A percentile compares a stretch with the other conserved stretches of the same genome.
These are phyloP conservation scores for Fulmarus glacialis DNA, from an alignment of 2,113 vertebrate genomes.

Conservation along the genomic window DNA sequence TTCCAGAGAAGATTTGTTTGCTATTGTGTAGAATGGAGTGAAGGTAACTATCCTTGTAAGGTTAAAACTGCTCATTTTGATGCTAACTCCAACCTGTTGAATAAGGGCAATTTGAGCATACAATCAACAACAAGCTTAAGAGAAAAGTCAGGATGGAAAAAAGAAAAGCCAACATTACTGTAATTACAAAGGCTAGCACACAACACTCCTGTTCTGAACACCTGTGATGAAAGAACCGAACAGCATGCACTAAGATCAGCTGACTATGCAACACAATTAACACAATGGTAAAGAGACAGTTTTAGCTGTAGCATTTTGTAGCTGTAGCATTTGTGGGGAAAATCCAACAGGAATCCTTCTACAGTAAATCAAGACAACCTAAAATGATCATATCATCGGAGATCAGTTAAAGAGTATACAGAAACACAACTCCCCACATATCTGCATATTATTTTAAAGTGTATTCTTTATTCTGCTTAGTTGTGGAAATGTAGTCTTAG, in stretches of 20 bases:
- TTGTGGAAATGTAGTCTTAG: not conserved
- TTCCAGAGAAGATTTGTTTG: constrained; percentile 90
- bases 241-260: not conserved
- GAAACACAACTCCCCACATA: not conserved
- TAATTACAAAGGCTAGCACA: not conserved
- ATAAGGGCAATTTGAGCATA: not conserved
- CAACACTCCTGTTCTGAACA: not conserved
- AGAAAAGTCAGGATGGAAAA: not conserved
- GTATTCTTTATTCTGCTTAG: not conserved
- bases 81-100: constrained; percentile 90
- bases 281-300: not conserved
- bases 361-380: not conserved
- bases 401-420: not conserved
- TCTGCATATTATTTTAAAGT: not conserved
- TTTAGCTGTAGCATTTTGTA: not conserved
- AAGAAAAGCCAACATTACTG: not conserved
- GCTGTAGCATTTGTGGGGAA: not conserved
- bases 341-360: not conserved
- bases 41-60: constrained; percentile 91
- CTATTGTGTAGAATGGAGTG: constrained; percentile 92
- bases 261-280: not conserved
- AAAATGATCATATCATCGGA: not conserved
- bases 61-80: constrained; percentile 96
- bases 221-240: not conserved
- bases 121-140: not conserved